These are phyloP conservation scores for Terrapene triunguis DNA, from an alignment of 2,113 vertebrate species.

Conservation along the genomic window DNA sequence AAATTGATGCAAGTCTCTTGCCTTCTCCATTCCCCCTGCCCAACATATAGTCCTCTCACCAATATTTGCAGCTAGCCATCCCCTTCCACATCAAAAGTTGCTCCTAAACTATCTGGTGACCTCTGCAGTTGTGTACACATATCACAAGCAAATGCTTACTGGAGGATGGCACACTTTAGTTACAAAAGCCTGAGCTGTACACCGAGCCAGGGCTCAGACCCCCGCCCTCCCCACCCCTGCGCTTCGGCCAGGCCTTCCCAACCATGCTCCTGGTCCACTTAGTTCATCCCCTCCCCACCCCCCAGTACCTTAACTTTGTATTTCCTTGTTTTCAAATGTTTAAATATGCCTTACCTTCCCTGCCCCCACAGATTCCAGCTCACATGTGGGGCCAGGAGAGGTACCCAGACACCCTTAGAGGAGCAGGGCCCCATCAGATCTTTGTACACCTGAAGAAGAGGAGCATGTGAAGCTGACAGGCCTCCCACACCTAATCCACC, in stretches of 20 bases:
- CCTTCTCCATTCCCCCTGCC: neutral
- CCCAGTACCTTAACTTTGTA: neutral
- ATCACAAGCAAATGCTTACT: neutral
- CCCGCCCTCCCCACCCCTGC: too few relatives aligned
- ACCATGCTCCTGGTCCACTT: too few relatives aligned
- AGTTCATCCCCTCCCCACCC: too few relatives aligned
- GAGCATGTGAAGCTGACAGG: neutral
- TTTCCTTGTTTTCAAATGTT: too few relatives aligned
- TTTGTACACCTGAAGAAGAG: neutral
- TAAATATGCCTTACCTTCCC: too few relatives aligned
- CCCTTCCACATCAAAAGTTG: neutral
- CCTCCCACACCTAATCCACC: neutral
- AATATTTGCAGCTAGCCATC: neutral
- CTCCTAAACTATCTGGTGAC: neutral
- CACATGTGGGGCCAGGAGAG: neutral
- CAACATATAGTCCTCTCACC: neutral
- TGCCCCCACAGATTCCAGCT: too few relatives aligned
- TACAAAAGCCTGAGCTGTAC: too few relatives aligned
- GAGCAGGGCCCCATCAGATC: neutral
- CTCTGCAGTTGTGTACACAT: neutral
- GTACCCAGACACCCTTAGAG: neutral
- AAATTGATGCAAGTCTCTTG: neutral
- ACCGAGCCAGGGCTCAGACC: too few relatives aligned
- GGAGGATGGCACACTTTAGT: neutral
- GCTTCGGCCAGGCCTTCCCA: too few relatives aligned